These are phyloP conservation scores for Drosophila fulvimacula DNA, from an alignment of 2,888 invertebrate genomes.

Conservation along the genomic window DNA sequence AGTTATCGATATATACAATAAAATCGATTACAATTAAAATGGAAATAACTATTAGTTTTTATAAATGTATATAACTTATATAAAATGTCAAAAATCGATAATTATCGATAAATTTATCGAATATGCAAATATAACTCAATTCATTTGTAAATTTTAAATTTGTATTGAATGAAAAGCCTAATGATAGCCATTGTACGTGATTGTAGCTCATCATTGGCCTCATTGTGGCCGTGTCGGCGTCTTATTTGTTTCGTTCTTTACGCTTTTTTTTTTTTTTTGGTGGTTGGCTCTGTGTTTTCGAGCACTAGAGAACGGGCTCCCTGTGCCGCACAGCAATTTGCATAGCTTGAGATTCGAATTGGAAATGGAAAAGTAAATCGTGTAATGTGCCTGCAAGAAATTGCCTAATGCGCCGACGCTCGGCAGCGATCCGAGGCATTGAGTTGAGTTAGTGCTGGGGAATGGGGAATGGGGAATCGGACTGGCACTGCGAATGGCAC, in stretches of 20 bases:
- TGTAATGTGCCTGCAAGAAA: slow-evolving; percentile 79
- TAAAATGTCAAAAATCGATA: neutral
- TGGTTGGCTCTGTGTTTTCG: slow-evolving; percentile 16
- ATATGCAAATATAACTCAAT: neutral
- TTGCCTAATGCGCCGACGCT: slow-evolving; percentile 71
- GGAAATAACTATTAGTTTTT: too few species aligned
- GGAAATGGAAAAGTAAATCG: slow-evolving; percentile 79
- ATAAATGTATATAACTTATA: neutral
- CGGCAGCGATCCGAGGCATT: slow-evolving; percentile 32
- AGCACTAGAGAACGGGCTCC: slow-evolving; percentile 19
- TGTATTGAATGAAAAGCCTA: neutral
- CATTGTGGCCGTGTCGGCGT: slow-evolving; percentile 61
- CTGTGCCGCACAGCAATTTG: slow-evolving; percentile 70
- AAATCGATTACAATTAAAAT: neutral
- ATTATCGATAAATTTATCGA: neutral
- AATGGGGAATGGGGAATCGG: neutral
- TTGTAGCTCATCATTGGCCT: slow-evolving; percentile 68
- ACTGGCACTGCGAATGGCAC: neutral
- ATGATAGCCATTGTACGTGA: slow-evolving; percentile 35
- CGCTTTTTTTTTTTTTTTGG: neutral
- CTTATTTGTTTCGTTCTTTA: slow-evolving; percentile 61
- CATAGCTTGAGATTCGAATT: slow-evolving; percentile 76
- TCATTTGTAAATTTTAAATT: neutral
- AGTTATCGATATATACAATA: neutral
- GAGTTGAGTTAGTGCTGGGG: slow-evolving; percentile 24